These are phyloP conservation scores for Megaceryle alcyon DNA, from an alignment of 2,797 vertebrate genomes.

Conservation along the genomic window DNA sequence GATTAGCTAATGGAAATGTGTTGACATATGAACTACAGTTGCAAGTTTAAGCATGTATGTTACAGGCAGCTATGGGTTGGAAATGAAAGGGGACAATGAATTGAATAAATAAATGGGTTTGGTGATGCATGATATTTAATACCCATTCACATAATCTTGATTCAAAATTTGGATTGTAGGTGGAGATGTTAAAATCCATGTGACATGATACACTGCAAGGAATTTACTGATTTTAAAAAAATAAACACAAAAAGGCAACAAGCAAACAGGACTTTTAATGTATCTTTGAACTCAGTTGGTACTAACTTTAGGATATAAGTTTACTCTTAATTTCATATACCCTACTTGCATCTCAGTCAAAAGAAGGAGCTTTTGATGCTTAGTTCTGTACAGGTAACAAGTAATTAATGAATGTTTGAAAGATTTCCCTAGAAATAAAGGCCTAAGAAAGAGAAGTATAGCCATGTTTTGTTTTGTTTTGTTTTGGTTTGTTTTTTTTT, in stretches of 20 bases:
- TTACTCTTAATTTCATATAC: neutral
- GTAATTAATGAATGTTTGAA: neutral
- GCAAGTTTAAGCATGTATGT: neutral
- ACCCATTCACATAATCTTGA: neutral
- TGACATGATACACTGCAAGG: neutral
- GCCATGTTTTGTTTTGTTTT: neutral
- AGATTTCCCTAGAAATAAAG: neutral
- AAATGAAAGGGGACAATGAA: neutral
- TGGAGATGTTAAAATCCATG: neutral
- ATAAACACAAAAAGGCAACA: neutral
- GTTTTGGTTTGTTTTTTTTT: too few relatives aligned
- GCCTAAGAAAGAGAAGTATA: neutral
- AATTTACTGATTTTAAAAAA: neutral
- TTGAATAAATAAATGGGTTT: slow-evolving; percentile 9
- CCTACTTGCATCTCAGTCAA: neutral
- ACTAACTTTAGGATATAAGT: neutral
- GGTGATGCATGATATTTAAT: neutral
- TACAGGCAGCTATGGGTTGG: neutral
- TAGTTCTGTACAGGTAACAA: neutral
- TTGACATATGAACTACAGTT: neutral
- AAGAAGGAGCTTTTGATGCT: neutral
- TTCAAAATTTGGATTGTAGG: neutral
- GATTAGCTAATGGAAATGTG: slow-evolving; percentile 39
- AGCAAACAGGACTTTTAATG: neutral
- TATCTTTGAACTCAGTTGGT: neutral